These are phyloP conservation scores for Exephanes ischioxanthus DNA, from an alignment of 2,888 invertebrate genomes.

Conservation along the genomic window DNA sequence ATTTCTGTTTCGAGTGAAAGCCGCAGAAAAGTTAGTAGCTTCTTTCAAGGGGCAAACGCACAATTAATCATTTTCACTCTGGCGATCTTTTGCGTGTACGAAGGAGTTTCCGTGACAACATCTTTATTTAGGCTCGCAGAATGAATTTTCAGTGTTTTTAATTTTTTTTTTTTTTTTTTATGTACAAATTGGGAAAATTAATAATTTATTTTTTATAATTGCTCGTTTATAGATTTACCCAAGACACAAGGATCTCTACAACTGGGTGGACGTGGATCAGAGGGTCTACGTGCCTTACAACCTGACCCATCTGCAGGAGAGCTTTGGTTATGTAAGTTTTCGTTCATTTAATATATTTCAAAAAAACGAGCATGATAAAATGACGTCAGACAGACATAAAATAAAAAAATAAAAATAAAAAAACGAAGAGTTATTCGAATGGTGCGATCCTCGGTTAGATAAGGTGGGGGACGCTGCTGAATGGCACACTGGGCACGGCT, in stretches of 20 bases:
- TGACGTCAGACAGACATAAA: neutral
- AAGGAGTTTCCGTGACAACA: too few relatives aligned
- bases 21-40: neutral
- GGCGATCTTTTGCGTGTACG: neutral
- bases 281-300: constrained; percentile 83
- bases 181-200: too few relatives aligned
- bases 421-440: constrained; percentile 66
- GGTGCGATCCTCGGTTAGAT: constrained; percentile 78
- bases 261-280: constrained; percentile 83
- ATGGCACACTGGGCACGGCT: constrained; percentile 77
- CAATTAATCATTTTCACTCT: neutral
- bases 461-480: constrained; percentile 82
- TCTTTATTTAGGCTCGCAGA: too few relatives aligned
- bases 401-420: neutral
- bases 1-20: too few relatives aligned
- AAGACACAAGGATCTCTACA: constrained; percentile 84
- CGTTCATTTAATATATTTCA: constrained; percentile 47
- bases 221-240: constrained; percentile 81
- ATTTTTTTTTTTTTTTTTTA: too few relatives aligned
- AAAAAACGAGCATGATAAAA: neutral
- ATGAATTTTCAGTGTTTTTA: too few relatives aligned
- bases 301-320: constrained; percentile 84
- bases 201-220: neutral
- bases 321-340: constrained; percentile 85
- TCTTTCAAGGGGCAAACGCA: neutral